Percentiles rank a stretch among this genome's conserved stretches.
Conservation (phyloP, 2,797 vertebrate genomes). For the Cossypha heuglini region DNA sequence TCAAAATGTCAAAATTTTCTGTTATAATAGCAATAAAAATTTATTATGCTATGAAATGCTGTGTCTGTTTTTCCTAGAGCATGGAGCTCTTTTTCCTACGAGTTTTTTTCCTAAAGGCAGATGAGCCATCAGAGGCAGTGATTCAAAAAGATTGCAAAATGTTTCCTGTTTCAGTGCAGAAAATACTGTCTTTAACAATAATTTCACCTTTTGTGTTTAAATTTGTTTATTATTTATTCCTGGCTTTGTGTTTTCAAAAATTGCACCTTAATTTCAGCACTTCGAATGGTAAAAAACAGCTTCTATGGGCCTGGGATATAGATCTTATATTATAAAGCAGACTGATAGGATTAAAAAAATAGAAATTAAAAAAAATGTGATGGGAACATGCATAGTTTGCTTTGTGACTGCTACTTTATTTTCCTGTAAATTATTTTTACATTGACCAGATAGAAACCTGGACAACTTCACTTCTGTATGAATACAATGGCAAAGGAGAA, state of each 20-base stretch:
- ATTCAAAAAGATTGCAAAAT: neutral
- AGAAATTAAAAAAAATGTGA: neutral
- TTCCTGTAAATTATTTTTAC: neutral
- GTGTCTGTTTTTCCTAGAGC: neutral
- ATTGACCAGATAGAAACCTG: neutral
- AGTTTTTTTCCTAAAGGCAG: neutral
- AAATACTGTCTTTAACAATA: neutral
- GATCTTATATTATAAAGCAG: neutral
- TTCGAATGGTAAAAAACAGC: neutral
- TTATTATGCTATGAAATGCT: neutral
- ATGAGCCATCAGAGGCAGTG: neutral
- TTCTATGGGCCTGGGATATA: neutral
- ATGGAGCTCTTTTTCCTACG: neutral
- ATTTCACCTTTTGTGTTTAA: neutral
- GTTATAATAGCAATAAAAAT: neutral
- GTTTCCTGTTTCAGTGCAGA: neutral
- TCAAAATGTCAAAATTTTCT: neutral
- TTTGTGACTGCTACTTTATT: neutral
- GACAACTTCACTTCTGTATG: neutral
- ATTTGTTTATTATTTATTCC: neutral
- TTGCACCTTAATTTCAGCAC: neutral
- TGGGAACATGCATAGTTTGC: accelerated
- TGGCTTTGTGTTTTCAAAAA: neutral
- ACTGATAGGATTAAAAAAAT: neutral
- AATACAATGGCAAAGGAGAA: neutral